phyloP scores from a whole-genome alignment of 2,888 invertebrate genomes.

The Drosophila testacea region DNA sequence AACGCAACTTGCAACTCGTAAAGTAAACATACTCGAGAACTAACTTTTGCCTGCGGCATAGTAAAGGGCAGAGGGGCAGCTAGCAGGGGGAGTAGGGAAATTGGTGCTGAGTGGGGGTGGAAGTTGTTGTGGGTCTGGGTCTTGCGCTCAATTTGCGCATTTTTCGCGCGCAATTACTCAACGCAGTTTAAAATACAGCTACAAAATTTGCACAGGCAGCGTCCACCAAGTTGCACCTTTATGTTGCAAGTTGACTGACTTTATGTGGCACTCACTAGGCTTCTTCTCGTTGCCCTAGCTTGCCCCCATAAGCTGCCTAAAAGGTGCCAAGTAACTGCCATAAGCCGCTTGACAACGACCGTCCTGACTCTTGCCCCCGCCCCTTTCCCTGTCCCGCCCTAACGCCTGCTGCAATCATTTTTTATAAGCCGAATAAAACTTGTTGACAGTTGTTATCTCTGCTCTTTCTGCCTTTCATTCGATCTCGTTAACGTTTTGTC shows the following conservation, averaged over 20 bases:
- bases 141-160: slow-evolving; percentile 83
- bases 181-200: slow-evolving; percentile 74
- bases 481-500: slow-evolving; percentile 6
- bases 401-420: slow-evolving; percentile 52
- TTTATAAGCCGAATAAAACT: slow-evolving; percentile 46
- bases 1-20: slow-evolving; percentile 73
- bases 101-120: background rate
- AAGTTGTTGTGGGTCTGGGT: slow-evolving; percentile 46
- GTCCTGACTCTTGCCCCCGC: slow-evolving; percentile 1
- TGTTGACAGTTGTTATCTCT: slow-evolving; percentile 33
- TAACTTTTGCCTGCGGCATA: slow-evolving; percentile 53
- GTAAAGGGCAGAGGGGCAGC: background rate
- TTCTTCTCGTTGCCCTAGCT: slow-evolving; percentile 39
- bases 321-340: slow-evolving; percentile 78
- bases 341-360: slow-evolving; percentile 63
- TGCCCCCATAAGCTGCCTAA: slow-evolving; percentile 64
- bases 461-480: slow-evolving; percentile 16
- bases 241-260: slow-evolving; percentile 19
- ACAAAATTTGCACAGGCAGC: slow-evolving; percentile 35
- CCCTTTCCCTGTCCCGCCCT: background rate
- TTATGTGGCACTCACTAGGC: slow-evolving; percentile 50
- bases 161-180: slow-evolving; percentile 83
- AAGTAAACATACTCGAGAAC: slow-evolving; percentile 77
- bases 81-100: background rate
- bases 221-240: slow-evolving; percentile 18